phyloP scores from a whole-genome alignment of 2,888 invertebrate genomes.

The Athrips mouffetella region DNA sequence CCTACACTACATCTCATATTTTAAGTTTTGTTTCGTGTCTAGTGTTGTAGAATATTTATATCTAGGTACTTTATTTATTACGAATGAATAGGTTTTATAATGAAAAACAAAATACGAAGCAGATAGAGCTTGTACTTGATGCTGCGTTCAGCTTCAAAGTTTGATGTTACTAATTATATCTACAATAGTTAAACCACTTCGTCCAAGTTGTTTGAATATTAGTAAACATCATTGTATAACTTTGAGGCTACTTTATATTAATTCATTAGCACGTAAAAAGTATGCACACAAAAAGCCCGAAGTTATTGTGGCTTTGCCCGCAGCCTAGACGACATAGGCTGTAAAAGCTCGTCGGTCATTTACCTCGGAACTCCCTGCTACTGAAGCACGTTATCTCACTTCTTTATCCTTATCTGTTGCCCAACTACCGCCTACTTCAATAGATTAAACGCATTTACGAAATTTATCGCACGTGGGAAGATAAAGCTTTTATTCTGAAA shows the following conservation, averaged over 20 bases:
- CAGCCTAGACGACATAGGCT: slow-evolving; percentile 29
- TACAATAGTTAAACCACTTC: too few species aligned
- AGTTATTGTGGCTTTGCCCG: slow-evolving; percentile 34
- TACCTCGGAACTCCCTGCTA: slow-evolving; percentile 28
- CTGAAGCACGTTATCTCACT: slow-evolving; percentile 21
- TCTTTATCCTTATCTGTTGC: slow-evolving; percentile 15
- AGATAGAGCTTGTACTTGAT: too few species aligned
- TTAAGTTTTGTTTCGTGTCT: too few species aligned
- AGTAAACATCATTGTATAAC: slow-evolving; percentile 15
- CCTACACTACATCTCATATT: too few species aligned
- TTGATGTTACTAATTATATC: too few species aligned
- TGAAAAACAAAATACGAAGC: too few species aligned
- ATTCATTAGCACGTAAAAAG: slow-evolving; percentile 20
- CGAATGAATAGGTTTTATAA: too few species aligned
- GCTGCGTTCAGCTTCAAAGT: too few species aligned
- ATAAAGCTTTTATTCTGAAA: background rate
- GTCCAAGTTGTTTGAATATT: background rate
- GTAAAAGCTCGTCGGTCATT: slow-evolving; percentile 41
- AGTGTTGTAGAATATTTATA: too few species aligned
- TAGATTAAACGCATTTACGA: background rate
- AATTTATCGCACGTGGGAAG: background rate
- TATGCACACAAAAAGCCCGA: slow-evolving; percentile 23
- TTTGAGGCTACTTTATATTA: slow-evolving; percentile 10
- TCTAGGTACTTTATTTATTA: too few species aligned
- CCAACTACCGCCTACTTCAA: background rate